phyloP scores from a whole-genome alignment of 2,113 vertebrate species.

The Hucho hucho region DNA sequence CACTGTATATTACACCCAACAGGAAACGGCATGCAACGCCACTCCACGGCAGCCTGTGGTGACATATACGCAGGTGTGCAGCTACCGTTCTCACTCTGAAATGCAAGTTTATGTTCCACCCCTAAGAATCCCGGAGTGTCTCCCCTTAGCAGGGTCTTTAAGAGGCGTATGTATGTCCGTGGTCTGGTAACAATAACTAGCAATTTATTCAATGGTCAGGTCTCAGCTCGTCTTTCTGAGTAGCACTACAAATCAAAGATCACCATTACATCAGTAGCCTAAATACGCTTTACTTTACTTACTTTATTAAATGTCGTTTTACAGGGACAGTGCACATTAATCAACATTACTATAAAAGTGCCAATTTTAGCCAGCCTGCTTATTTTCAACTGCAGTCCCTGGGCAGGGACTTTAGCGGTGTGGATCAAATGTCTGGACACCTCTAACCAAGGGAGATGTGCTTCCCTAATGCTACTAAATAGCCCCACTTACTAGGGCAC shows the following conservation, averaged over 20 bases:
- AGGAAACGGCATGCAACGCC: neutral
- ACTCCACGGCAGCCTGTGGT: neutral
- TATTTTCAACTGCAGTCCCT: no score
- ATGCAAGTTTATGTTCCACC: conserved; percentile 5
- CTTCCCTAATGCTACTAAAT: conserved; percentile 37
- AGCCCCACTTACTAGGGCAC: conserved; percentile 51
- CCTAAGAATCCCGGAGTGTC: neutral
- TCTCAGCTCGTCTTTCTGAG: conserved; percentile 17
- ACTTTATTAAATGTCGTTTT: no score
- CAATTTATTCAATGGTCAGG: conserved; percentile 19
- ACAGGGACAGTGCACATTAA: no score
- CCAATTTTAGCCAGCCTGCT: no score
- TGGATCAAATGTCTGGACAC: conserved; percentile 47
- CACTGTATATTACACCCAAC: conserved; percentile 5
- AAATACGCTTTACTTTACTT: neutral
- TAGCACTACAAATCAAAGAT: conserved; percentile 31
- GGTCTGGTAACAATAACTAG: neutral
- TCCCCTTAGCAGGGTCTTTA: conserved; percentile 5
- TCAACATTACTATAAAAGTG: no score
- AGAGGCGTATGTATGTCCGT: conserved; percentile 10
- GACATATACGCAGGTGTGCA: conserved; percentile 5
- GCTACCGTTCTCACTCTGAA: conserved; percentile 34
- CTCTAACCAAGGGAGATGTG: conserved; percentile 35
- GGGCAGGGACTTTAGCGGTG: conserved; percentile 30
- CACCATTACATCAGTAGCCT: conserved; percentile 29